Evolutionary conservation across 1,140 invertebrate species (phyloP).

Genomic region (Drosophila lowei): DNA sequence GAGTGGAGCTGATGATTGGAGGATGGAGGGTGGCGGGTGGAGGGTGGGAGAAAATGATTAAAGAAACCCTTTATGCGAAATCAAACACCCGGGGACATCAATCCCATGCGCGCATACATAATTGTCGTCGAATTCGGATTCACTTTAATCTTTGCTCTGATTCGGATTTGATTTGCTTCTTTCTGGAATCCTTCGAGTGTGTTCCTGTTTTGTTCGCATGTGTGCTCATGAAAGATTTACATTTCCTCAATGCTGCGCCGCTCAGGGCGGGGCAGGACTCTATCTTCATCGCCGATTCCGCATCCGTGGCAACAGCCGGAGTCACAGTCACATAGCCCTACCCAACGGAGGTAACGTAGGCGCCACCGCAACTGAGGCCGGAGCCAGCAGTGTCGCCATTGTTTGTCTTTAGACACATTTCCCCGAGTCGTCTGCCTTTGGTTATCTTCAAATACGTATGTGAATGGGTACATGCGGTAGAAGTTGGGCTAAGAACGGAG

Average conservation of each 20-base stretch:
- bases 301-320: not conserved
- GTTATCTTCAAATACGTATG: too few species aligned
- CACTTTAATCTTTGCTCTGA: slow-evolving; percentile 60
- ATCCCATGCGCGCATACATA: slow-evolving; percentile 55
- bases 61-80: slow-evolving; percentile 50
- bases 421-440: not conserved
- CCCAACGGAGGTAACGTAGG: not conserved
- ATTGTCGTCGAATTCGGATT: slow-evolving; percentile 57
- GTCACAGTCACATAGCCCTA: not conserved
- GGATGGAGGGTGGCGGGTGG: not conserved
- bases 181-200: slow-evolving; percentile 22
- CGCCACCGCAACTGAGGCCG: slow-evolving; percentile 12
- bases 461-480: too few species aligned
- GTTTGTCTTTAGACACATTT: slow-evolving; percentile 20
- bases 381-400: slow-evolving; percentile 9
- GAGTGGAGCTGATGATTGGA: too few species aligned
- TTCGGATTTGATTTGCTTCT: slow-evolving; percentile 55
- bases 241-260: slow-evolving; percentile 2
- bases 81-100: slow-evolving; percentile 54
- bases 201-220: slow-evolving; percentile 35
- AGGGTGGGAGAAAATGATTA: slow-evolving; percentile 43
- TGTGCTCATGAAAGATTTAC: slow-evolving; percentile 53
- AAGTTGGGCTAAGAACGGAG: too few species aligned
- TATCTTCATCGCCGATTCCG: not conserved
- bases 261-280: not conserved